Percentiles rank a stretch among this genome's conserved stretches.
Evolutionary conservation across 2,113 vertebrate genomes (phyloP).

Genomic region (Mugil cephalus): DNA sequence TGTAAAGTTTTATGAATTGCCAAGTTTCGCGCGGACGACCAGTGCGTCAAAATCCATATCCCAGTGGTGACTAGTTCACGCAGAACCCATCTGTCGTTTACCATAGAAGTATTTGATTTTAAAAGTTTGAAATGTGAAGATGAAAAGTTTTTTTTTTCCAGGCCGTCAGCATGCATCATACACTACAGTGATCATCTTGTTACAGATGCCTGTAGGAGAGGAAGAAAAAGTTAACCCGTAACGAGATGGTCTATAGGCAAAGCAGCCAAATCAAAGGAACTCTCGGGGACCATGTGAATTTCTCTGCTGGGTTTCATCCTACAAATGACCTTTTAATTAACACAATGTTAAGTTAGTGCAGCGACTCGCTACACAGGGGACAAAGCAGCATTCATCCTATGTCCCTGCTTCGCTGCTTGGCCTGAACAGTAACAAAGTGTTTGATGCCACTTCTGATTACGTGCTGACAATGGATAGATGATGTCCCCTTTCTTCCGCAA

Average conservation of each 20-base stretch:
- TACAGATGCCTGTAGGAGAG: slow-evolving; percentile 41
- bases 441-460: slow-evolving; percentile 87
- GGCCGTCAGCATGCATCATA: slow-evolving; percentile 34
- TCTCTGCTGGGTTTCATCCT: slow-evolving; percentile 78
- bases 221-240: slow-evolving; percentile 20
- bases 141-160: slow-evolving; percentile 22
- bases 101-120: slow-evolving; percentile 14
- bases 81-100: background rate
- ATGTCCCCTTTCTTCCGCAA: slow-evolving; percentile 78
- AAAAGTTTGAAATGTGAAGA: slow-evolving; percentile 43
- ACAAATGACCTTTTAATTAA: slow-evolving; percentile 88
- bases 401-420: slow-evolving; percentile 76
- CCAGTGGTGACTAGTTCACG: background rate
- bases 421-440: slow-evolving; percentile 84
- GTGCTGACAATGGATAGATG: slow-evolving; percentile 80
- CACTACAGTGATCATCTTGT: slow-evolving; percentile 61
- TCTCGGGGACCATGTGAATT: slow-evolving; percentile 76
- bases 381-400: slow-evolving; percentile 83
- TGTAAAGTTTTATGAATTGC: background rate
- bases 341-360: slow-evolving; percentile 87
- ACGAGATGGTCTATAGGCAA: slow-evolving; percentile 74
- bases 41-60: slow-evolving; percentile 12
- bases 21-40: background rate
- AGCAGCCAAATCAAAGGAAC: slow-evolving; percentile 83
- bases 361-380: slow-evolving; percentile 80